Evolutionary conservation across 2,888 invertebrate genomes (phyloP).

Genomic region (Athripsodes cinereus): DNA sequence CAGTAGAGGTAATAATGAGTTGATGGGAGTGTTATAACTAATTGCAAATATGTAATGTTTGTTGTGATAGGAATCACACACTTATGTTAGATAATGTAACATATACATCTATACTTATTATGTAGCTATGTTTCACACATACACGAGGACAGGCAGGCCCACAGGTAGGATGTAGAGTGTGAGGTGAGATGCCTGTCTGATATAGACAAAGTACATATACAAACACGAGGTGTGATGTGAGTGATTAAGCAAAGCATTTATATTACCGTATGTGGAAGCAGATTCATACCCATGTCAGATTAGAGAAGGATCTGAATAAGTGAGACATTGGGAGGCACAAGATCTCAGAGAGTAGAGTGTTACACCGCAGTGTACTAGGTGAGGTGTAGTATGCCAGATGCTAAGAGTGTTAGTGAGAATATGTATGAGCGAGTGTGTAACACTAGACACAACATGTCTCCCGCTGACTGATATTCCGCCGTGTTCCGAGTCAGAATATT

Average conservation of each 20-base stretch:
- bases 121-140: slow-evolving; percentile 16
- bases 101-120: neutral
- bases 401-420: neutral
- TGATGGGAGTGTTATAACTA: neutral
- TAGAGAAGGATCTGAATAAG: neutral
- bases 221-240: neutral
- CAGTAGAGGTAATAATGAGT: slow-evolving; percentile 1
- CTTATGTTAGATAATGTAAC: neutral
- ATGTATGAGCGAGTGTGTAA: slow-evolving; percentile 8
- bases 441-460: slow-evolving; percentile 4
- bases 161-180: too few relatives aligned
- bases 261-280: neutral
- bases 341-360: neutral
- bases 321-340: neutral
- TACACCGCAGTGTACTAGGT: neutral
- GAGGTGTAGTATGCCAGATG: too few relatives aligned
- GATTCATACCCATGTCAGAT: neutral
- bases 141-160: too few relatives aligned
- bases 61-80: neutral
- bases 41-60: neutral
- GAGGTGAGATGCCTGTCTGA: too few relatives aligned
- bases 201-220: too few relatives aligned
- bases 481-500: slow-evolving; percentile 20
- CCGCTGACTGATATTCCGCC: slow-evolving; percentile 20
- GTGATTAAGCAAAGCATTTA: neutral